phyloP scores from a whole-genome alignment of 2,888 invertebrate genomes.

The Caenorhabditis doughertyi region DNA sequence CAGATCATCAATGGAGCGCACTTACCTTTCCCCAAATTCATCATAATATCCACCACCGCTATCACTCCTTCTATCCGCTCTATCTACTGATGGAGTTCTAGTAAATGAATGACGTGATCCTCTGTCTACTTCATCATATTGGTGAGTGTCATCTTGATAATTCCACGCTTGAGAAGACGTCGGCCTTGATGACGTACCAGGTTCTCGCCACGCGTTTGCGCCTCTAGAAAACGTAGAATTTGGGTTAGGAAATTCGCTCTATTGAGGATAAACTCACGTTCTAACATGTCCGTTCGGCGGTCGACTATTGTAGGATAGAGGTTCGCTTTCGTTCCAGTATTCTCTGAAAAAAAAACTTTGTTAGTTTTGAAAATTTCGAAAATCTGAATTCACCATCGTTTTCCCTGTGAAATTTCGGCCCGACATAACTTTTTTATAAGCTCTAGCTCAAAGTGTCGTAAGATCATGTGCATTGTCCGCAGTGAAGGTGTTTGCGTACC shows the following conservation, averaged over 20 bases:
- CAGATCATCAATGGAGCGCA: not conserved
- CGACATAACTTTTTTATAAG: not conserved
- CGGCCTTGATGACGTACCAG: conserved; percentile 45
- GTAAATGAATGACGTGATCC: conserved; percentile 50
- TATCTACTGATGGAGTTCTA: conserved; percentile 59
- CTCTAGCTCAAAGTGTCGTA: not conserved
- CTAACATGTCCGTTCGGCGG: conserved; percentile 68
- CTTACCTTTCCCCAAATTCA: conserved; percentile 42
- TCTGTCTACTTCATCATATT: conserved; percentile 62
- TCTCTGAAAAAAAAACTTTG: conserved; percentile 40
- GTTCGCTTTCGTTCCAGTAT: conserved; percentile 75
- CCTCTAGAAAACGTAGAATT: conserved; percentile 1
- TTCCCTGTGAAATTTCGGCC: not conserved
- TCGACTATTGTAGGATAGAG: conserved; percentile 79
- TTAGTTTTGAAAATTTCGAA: too few relatives aligned
- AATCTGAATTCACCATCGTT: too few relatives aligned
- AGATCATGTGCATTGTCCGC: not conserved
- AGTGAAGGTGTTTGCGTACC: not conserved
- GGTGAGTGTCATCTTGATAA: conserved; percentile 58
- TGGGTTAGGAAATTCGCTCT: not conserved
- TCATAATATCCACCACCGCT: conserved; percentile 59
- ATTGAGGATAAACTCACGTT: conserved; percentile 26
- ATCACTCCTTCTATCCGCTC: conserved; percentile 41
- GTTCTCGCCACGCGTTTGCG: conserved; percentile 38
- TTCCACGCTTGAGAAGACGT: conserved; percentile 62